These are phyloP conservation scores for Dioctria rufipes DNA, from an alignment of 2,888 invertebrate genomes.

Conservation along the genomic window DNA sequence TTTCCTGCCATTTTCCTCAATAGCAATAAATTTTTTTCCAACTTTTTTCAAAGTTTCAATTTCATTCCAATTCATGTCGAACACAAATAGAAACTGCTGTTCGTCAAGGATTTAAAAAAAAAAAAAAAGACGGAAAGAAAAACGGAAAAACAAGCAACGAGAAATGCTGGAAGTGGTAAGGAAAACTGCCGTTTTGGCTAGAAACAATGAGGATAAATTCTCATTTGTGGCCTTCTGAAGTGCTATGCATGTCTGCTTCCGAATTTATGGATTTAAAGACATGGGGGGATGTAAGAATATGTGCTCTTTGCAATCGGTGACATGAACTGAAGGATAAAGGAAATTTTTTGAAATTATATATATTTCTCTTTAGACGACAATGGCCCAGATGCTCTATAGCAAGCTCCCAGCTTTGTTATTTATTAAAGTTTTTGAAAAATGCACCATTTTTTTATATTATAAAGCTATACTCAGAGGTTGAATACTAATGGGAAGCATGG, in stretches of 20 bases:
- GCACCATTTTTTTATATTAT: too few species aligned
- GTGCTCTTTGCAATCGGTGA: too few species aligned
- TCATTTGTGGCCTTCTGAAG: slow-evolving; percentile 12
- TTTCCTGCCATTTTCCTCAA: slow-evolving; percentile 35
- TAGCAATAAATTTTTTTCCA: slow-evolving; percentile 42
- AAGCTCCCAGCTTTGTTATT: too few species aligned
- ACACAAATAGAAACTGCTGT: slow-evolving; percentile 49
- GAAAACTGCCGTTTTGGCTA: background rate
- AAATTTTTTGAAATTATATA: too few species aligned
- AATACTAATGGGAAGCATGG: too few species aligned
- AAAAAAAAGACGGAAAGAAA: background rate
- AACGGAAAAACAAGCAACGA: background rate
- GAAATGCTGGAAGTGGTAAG: background rate
- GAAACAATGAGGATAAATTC: slow-evolving; percentile 42
- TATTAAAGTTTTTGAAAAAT: too few species aligned
- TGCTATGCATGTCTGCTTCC: background rate
- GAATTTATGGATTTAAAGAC: too few species aligned
- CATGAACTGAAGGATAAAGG: too few species aligned
- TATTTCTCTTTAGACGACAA: too few species aligned
- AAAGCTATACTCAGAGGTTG: too few species aligned
- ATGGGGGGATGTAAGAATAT: too few species aligned
- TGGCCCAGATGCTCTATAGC: too few species aligned
- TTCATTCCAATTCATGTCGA: slow-evolving; percentile 50
- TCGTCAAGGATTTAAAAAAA: slow-evolving; percentile 33
- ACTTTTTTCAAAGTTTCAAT: slow-evolving; percentile 38